Percentiles rank a stretch among this genome's conserved stretches.
These are phyloP conservation scores for Nomada lathburiana DNA, from an alignment of 2,888 invertebrate genomes.

Conservation along the genomic window DNA sequence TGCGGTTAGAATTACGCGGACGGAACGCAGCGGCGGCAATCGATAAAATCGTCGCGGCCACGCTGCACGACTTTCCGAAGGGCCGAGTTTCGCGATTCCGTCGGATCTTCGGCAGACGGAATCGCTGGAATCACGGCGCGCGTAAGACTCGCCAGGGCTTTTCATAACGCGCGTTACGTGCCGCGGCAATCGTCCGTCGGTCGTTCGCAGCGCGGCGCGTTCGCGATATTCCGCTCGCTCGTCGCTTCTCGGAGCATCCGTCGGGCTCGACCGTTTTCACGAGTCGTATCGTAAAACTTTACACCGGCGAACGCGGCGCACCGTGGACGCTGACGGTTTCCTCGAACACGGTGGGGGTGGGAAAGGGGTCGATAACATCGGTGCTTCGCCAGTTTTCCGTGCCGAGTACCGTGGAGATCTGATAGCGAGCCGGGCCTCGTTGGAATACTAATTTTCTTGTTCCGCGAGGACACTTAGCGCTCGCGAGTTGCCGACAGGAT, in stretches of 20 bases:
- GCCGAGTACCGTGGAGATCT: slow-evolving; percentile 24
- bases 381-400: slow-evolving; percentile 8
- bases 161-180: slow-evolving; percentile 18
- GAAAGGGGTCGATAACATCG: slow-evolving; percentile 32
- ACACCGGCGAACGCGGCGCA: slow-evolving; percentile 25
- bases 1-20: slow-evolving; percentile 65
- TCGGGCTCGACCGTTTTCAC: slow-evolving; percentile 27
- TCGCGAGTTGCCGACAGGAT: slow-evolving; percentile 23
- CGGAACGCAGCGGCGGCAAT: slow-evolving; percentile 25
- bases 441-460: slow-evolving; percentile 47
- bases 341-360: slow-evolving; percentile 8
- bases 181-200: not conserved
- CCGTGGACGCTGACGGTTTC: slow-evolving; percentile 39
- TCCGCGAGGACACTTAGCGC: slow-evolving; percentile 28
- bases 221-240: too few relatives aligned
- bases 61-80: not conserved
- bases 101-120: not conserved
- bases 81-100: slow-evolving; percentile 1
- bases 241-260: not conserved
- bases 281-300: slow-evolving; percentile 44
- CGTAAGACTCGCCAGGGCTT: too few relatives aligned
- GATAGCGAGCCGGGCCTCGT: slow-evolving; percentile 36
- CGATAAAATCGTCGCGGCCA: slow-evolving; percentile 52
- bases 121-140: not conserved
- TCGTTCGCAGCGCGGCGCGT: not conserved